Percentiles rank a stretch among this genome's conserved stretches.
These are phyloP conservation scores for Penelope pileata DNA, from an alignment of 2,113 vertebrate species.

Conservation along the genomic window DNA sequence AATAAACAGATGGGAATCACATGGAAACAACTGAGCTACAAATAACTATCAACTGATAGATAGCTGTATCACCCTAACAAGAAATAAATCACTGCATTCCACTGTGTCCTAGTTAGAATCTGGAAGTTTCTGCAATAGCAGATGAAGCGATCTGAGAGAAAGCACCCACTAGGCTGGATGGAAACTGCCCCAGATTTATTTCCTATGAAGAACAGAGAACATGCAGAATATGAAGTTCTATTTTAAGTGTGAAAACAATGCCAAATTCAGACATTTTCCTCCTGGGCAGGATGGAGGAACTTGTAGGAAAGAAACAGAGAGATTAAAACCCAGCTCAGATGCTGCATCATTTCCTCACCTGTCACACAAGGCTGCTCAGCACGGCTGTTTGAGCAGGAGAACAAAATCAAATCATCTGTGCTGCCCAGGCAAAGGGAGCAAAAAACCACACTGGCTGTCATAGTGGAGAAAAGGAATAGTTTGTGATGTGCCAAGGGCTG, in stretches of 20 bases:
- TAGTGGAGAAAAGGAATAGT: not conserved
- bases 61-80: not conserved
- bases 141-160: not conserved
- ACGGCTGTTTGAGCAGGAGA: not conserved
- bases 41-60: not conserved
- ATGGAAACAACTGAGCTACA: not conserved
- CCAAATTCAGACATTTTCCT: not conserved
- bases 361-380: not conserved
- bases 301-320: not conserved
- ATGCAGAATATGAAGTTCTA: not conserved
- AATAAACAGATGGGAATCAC: not conserved
- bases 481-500: not conserved
- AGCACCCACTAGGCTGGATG: not conserved
- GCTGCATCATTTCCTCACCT: not conserved
- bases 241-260: not conserved
- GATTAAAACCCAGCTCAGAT: not conserved
- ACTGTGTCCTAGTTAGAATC: not conserved
- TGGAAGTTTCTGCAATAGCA: not conserved
- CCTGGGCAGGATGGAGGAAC: not conserved
- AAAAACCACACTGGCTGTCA: conserved; percentile 3
- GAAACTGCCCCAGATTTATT: not conserved
- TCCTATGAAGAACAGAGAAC: not conserved
- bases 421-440: not conserved
- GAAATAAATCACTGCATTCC: not conserved
- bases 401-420: not conserved